phyloP scores from a whole-genome alignment of 2,888 invertebrate genomes.

The Acanthosepion esculentum region DNA sequence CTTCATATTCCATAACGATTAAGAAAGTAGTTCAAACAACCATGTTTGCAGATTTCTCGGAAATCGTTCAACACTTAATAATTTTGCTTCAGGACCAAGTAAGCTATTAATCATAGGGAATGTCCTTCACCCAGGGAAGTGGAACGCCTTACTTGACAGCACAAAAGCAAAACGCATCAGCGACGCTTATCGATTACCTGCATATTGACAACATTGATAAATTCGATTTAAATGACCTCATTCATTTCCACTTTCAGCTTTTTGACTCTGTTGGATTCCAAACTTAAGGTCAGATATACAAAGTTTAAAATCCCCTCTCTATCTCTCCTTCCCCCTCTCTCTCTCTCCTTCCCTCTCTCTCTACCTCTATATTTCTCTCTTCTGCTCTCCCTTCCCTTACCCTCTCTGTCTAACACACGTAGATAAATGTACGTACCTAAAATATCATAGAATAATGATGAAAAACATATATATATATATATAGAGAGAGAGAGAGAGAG shows the following conservation, averaged over 20 bases:
- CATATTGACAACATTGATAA: neutral
- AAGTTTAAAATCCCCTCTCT: neutral
- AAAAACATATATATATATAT: neutral
- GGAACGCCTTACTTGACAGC: too few species aligned
- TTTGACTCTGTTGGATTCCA: rapidly evolving
- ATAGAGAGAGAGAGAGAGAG: too few species aligned
- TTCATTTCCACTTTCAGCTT: neutral
- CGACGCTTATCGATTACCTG: neutral
- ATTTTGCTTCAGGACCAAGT: neutral
- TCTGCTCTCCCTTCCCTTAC: neutral
- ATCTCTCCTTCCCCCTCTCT: neutral
- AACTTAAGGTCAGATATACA: neutral
- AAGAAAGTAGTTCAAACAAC: too few species aligned
- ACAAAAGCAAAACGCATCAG: neutral
- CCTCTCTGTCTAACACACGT: neutral
- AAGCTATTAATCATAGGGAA: neutral
- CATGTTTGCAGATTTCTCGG: neutral
- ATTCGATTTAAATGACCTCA: neutral
- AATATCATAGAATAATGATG: too few species aligned
- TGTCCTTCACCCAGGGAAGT: neutral
- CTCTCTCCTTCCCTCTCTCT: too few species aligned
- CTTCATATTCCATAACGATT: neutral
- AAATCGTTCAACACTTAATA: neutral
- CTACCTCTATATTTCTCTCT: too few species aligned
- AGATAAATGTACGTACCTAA: neutral